Evolutionary conservation across 2,113 vertebrate species (phyloP).

Genomic region (Paracanthobrama guichenoti): DNA sequence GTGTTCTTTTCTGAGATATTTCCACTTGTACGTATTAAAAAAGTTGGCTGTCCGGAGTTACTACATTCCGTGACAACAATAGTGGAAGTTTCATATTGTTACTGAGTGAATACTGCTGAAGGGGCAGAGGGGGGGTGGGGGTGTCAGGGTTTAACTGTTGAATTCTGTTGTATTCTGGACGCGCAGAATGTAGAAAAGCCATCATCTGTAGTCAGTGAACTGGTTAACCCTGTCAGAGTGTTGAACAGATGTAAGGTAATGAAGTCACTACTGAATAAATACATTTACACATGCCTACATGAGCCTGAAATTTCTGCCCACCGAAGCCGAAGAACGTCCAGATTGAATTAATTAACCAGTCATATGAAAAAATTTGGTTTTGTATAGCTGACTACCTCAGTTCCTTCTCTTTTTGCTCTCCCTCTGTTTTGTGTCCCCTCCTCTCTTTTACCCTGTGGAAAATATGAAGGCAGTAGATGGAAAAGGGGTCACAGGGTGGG

Average conservation of each 20-base stretch:
- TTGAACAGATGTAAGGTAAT: constrained; percentile 15
- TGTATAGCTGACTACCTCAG: background rate
- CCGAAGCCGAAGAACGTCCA: constrained; percentile 39
- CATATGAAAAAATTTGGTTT: background rate
- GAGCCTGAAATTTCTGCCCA: constrained; percentile 28
- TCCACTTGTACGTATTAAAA: constrained; percentile 11
- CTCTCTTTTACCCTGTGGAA: constrained; percentile 31
- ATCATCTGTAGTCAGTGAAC: constrained; percentile 35
- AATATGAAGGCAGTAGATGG: constrained; percentile 45
- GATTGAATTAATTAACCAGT: constrained; percentile 49
- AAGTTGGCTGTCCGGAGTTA: constrained; percentile 37
- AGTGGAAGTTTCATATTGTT: constrained; percentile 33
- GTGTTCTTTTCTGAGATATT: background rate
- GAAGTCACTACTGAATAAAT: constrained; percentile 19
- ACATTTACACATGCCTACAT: constrained; percentile 10
- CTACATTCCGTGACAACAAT: constrained; percentile 54
- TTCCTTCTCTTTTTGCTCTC: constrained; percentile 7
- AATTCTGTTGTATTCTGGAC: constrained; percentile 24
- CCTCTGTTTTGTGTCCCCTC: background rate
- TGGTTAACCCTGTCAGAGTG: constrained; percentile 42
- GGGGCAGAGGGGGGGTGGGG: background rate
- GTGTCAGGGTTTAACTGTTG: background rate
- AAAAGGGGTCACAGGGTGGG: constrained; percentile 49
- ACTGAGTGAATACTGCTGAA: constrained; percentile 13
- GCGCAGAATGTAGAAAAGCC: background rate